Percentiles rank a stretch among this genome's conserved stretches.
These are phyloP conservation scores for Lasioglossum villosulum DNA, from an alignment of 2,888 invertebrate genomes.

Conservation along the genomic window DNA sequence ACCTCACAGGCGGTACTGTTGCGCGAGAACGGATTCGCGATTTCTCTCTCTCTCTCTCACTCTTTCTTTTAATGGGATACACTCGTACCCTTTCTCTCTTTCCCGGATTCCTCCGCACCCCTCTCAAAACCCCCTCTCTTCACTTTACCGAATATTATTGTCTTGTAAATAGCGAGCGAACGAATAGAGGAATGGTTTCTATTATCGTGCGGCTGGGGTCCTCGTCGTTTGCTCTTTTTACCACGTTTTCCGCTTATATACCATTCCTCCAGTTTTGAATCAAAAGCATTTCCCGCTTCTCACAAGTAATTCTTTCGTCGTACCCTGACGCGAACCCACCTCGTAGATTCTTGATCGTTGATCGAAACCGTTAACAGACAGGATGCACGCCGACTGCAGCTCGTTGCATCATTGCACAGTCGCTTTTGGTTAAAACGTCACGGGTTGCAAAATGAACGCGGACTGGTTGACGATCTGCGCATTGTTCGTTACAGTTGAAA, in stretches of 20 bases:
- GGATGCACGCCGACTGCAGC: neutral
- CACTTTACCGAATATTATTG: conserved; percentile 51
- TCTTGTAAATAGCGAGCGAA: conserved; percentile 58
- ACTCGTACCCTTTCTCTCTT: neutral
- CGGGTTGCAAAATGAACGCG: neutral
- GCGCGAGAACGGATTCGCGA: conserved; percentile 31
- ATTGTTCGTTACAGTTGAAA: neutral
- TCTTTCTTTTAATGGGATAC: neutral
- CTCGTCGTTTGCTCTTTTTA: conserved; percentile 32
- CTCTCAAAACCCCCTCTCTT: neutral
- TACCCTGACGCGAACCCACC: neutral
- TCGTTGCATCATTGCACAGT: neutral
- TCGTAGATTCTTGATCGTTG: neutral
- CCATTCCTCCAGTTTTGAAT: conserved; percentile 44
- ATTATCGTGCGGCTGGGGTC: conserved; percentile 55
- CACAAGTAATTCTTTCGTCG: neutral
- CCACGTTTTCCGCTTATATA: conserved; percentile 44
- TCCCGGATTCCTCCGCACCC: neutral
- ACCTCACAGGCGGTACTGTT: conserved; percentile 39
- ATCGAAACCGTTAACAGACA: neutral
- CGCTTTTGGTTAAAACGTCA: conserved; percentile 1
- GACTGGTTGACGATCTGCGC: neutral
- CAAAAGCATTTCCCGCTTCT: conserved; percentile 27
- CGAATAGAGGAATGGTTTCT: conserved; percentile 48
- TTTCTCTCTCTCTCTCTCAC: conserved; percentile 6